phyloP scores from a whole-genome alignment of 2,888 invertebrate genomes.

The Euphydryas editha region DNA sequence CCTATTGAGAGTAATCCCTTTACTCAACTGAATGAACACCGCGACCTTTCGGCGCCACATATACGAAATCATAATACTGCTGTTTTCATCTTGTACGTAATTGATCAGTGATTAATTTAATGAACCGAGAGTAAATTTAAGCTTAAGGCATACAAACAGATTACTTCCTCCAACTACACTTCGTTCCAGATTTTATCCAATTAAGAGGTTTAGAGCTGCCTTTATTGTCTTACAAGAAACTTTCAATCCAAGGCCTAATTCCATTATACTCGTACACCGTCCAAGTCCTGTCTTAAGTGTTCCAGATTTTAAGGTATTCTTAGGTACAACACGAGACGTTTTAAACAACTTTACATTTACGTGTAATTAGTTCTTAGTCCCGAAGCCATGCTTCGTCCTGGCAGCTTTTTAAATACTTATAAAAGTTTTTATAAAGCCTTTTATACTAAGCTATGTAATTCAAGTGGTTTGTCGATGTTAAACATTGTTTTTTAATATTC shows the following conservation, averaged over 20 bases:
- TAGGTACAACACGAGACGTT: constrained; percentile 30
- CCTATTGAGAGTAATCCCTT: constrained; percentile 38
- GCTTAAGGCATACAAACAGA: constrained; percentile 19
- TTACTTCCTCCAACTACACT: constrained; percentile 25
- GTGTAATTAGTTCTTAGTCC: constrained; percentile 35
- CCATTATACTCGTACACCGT: constrained; percentile 33
- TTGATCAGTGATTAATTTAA: constrained; percentile 2
- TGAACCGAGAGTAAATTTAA: not conserved
- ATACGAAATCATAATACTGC: not conserved
- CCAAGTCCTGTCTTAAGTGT: constrained; percentile 33
- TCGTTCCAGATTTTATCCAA: constrained; percentile 34
- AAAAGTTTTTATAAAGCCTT: constrained; percentile 1
- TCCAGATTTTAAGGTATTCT: constrained; percentile 39
- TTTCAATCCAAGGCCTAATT: constrained; percentile 39
- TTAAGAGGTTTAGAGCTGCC: constrained; percentile 36
- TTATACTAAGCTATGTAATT: not conserved
- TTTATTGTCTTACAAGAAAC: constrained; percentile 35
- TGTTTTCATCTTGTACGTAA: not conserved
- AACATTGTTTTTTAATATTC: not conserved
- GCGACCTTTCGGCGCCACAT: constrained; percentile 15
- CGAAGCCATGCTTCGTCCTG: constrained; percentile 8
- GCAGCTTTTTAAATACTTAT: constrained; percentile 11
- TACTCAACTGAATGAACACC: constrained; percentile 32
- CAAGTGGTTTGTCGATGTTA: too few relatives aligned
- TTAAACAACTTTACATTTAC: constrained; percentile 38